Conservation (phyloP, 2,113 vertebrate species). For the Cheilinus undulatus region DNA sequence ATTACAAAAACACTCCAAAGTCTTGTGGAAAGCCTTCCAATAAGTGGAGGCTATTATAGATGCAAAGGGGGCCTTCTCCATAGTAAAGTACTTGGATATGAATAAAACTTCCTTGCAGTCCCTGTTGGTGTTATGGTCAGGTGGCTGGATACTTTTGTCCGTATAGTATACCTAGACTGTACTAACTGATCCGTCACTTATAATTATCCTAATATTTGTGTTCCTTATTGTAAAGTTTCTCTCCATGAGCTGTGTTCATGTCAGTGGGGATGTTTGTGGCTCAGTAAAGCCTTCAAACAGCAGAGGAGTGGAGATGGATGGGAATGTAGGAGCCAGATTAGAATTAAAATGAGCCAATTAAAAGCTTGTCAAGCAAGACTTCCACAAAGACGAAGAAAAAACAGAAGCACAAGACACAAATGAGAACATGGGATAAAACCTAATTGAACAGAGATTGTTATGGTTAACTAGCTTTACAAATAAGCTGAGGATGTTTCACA, state of each 20-base stretch:
- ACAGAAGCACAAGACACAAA: constrained; percentile 22
- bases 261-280: background rate
- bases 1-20: too few species aligned
- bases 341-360: constrained; percentile 60
- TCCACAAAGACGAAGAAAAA: background rate
- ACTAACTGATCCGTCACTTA: too few species aligned
- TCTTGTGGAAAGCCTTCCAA: too few species aligned
- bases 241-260: background rate
- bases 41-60: too few species aligned
- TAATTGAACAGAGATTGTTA: constrained; percentile 30
- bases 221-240: too few species aligned
- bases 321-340: constrained; percentile 16
- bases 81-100: too few species aligned
- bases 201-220: too few species aligned
- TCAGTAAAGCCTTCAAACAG: constrained; percentile 12
- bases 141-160: too few species aligned
- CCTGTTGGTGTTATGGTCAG: too few species aligned
- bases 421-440: constrained; percentile 30
- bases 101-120: too few species aligned
- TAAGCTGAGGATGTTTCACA: constrained; percentile 22
- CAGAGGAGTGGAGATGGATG: constrained; percentile 10
- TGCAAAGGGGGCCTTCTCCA: too few species aligned
- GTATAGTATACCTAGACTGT: too few species aligned
- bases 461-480: constrained; percentile 41
- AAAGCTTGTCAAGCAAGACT: constrained; percentile 17